A percentile compares a stretch with the other conserved stretches of the same genome.
Conservation (phyloP, 2,888 invertebrate species). For the Lydus trimaculatus region DNA sequence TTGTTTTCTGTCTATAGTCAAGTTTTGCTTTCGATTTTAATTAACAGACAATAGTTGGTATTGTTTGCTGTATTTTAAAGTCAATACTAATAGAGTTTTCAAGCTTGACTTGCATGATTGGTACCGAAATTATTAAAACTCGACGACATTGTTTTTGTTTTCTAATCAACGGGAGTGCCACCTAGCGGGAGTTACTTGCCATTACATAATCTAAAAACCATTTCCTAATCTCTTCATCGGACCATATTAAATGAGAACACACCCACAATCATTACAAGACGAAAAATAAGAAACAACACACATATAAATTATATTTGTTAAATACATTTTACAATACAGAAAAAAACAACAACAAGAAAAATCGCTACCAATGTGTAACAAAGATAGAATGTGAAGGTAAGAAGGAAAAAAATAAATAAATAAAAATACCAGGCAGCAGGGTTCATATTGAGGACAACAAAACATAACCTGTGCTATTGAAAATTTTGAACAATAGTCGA, state of each 20-base stretch:
- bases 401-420: not conserved
- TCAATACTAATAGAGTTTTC: slow-evolving; percentile 13
- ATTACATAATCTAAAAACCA: slow-evolving; percentile 35
- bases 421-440: slow-evolving; percentile 20
- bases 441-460: slow-evolving; percentile 36
- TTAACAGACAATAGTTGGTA: not conserved
- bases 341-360: not conserved
- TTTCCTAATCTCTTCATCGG: slow-evolving; percentile 42
- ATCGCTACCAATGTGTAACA: not conserved
- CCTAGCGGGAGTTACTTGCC: slow-evolving; percentile 33
- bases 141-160: slow-evolving; percentile 34
- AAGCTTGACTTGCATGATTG: slow-evolving; percentile 21
- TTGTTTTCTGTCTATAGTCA: not conserved
- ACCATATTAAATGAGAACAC: slow-evolving; percentile 29
- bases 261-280: slow-evolving; percentile 11
- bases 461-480: slow-evolving; percentile 44
- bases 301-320: slow-evolving; percentile 7
- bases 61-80: not conserved
- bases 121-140: slow-evolving; percentile 9
- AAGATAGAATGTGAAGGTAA: not conserved
- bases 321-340: not conserved
- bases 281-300: slow-evolving; percentile 3
- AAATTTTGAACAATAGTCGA: slow-evolving; percentile 39
- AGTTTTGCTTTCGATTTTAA: not conserved
- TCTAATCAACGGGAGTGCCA: slow-evolving; percentile 36